These are phyloP conservation scores for Sebastiscus albofasciatus DNA, from an alignment of 2,797 vertebrate genomes.

Conservation along the genomic window DNA sequence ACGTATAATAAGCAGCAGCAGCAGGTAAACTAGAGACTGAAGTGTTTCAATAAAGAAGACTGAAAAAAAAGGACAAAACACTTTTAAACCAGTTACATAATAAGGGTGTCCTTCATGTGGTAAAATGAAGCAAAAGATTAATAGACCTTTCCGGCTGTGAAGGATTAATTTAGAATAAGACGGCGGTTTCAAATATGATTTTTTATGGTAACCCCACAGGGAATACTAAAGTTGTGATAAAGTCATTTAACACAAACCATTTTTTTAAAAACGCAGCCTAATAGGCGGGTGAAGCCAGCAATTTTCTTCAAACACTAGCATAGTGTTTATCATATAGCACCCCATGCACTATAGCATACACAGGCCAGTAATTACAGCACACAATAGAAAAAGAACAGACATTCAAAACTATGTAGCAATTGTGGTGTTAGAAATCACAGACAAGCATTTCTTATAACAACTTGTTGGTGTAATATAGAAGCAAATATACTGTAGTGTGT, in stretches of 20 bases:
- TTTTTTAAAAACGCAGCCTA: conserved; percentile 34
- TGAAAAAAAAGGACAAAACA: neutral
- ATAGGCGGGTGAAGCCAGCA: conserved; percentile 59
- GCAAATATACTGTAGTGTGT: conserved; percentile 43
- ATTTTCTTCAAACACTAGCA: conserved; percentile 62
- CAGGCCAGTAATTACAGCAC: conserved; percentile 64
- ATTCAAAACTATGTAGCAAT: conserved; percentile 58
- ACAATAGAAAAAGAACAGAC: conserved; percentile 68
- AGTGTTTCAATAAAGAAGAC: neutral
- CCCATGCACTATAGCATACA: conserved; percentile 44
- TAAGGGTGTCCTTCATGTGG: neutral
- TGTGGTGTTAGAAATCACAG: conserved; percentile 68
- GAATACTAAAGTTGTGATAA: conserved; percentile 1
- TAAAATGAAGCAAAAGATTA: neutral
- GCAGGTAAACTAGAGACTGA: neutral
- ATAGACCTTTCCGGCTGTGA: neutral
- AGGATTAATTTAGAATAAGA: neutral
- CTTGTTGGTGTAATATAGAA: conserved; percentile 62
- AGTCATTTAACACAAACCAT: conserved; percentile 33
- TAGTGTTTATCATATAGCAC: conserved; percentile 55
- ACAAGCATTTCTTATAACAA: conserved; percentile 50
- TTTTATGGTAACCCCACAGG: neutral
- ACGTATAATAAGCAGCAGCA: neutral
- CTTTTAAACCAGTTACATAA: neutral
- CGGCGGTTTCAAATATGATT: neutral